phyloP scores from a whole-genome alignment of 2,113 vertebrate species.

The Equus quagga region DNA sequence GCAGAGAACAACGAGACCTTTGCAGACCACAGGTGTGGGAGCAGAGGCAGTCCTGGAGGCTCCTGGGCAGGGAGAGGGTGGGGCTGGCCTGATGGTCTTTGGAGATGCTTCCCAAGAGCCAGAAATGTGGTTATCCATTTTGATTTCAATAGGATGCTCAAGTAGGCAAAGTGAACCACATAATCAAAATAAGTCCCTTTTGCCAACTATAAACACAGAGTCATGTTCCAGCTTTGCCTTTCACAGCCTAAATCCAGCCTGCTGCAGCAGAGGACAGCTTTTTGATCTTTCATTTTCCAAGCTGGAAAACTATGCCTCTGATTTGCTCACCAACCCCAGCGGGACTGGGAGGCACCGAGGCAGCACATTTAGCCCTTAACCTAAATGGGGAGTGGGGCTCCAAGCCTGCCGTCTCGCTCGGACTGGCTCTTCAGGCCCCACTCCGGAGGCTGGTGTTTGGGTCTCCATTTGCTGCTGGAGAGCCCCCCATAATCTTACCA shows the following conservation, averaged over 20 bases:
- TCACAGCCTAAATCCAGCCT: neutral
- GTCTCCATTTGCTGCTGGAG: neutral
- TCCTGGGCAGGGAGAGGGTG: neutral
- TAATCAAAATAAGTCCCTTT: neutral
- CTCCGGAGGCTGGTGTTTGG: neutral
- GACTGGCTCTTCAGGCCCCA: neutral
- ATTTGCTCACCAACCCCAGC: neutral
- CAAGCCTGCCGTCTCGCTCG: neutral
- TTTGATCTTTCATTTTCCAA: neutral
- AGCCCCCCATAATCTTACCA: neutral
- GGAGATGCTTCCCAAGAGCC: neutral
- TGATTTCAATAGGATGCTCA: neutral
- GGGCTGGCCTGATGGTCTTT: neutral
- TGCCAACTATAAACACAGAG: neutral
- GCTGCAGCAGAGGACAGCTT: neutral
- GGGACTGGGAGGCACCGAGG: neutral
- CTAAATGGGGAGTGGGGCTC: neutral
- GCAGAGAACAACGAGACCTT: slow-evolving; percentile 98
- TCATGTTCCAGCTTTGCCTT: neutral
- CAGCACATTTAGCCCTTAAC: neutral
- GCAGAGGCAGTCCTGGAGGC: neutral
- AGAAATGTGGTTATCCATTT: neutral
- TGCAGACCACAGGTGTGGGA: slow-evolving; percentile 96
- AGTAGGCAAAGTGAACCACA: neutral
- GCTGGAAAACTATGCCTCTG: neutral